Conservation (phyloP, 2,113 vertebrate genomes). For the Heterotilapia buettikoferi region DNA sequence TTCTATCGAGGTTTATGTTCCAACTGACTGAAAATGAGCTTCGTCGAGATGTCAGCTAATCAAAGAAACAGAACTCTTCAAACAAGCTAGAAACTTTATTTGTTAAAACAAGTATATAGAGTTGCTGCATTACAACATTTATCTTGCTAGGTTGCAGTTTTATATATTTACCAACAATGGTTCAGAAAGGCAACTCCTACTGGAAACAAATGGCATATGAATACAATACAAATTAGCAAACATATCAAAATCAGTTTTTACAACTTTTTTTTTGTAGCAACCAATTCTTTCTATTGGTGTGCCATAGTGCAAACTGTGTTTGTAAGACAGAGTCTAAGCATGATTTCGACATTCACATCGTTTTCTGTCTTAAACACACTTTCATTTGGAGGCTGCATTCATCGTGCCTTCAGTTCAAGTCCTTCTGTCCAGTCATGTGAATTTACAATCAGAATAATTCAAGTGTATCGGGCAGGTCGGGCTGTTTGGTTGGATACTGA, state of each 20-base stretch:
- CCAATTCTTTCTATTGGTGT: slow-evolving; percentile 85
- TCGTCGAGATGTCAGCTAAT: background rate
- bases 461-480: slow-evolving; percentile 82
- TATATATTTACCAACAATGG: slow-evolving; percentile 85
- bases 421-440: slow-evolving; percentile 75
- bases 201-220: slow-evolving; percentile 86
- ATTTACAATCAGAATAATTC: slow-evolving; percentile 79
- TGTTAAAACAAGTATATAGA: slow-evolving; percentile 71
- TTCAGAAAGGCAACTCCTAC: slow-evolving; percentile 88
- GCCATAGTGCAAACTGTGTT: slow-evolving; percentile 89
- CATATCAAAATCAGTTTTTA: slow-evolving; percentile 90
- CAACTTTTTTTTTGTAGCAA: slow-evolving; percentile 82
- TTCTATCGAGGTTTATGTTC: background rate
- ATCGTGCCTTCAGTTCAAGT: slow-evolving; percentile 78
- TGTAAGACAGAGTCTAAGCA: slow-evolving; percentile 76
- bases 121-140: slow-evolving; percentile 77
- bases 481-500: slow-evolving; percentile 61
- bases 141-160: slow-evolving; percentile 67
- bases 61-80: slow-evolving; percentile 63
- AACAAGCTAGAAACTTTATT: slow-evolving; percentile 81
- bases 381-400: slow-evolving; percentile 69
- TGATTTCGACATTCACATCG: slow-evolving; percentile 62
- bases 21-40: background rate
- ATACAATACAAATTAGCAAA: slow-evolving; percentile 91
- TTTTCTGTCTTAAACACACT: slow-evolving; percentile 65